Conservation (phyloP, 2,797 vertebrate species). For the Valencia hispanica region DNA sequence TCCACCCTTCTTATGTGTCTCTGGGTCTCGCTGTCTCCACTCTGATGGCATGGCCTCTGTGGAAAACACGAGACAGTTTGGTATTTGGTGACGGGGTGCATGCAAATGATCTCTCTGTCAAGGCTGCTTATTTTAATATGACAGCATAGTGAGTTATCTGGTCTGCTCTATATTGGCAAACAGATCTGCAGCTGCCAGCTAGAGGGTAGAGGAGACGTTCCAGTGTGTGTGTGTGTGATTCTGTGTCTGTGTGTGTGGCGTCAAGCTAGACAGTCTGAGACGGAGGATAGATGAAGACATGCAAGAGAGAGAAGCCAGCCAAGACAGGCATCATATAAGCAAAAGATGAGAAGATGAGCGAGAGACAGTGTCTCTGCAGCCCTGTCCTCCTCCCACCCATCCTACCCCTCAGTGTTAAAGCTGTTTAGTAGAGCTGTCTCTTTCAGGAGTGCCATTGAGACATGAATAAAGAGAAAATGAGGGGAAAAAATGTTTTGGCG, state of each 20-base stretch:
- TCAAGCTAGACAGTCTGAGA: conserved; percentile 73
- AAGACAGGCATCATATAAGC: conserved; percentile 72
- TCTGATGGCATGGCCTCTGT: conserved; percentile 64
- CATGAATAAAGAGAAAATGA: conserved; percentile 76
- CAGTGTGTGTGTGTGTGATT: conserved; percentile 37
- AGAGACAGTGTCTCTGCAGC: conserved; percentile 55
- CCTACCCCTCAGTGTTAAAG: conserved; percentile 56
- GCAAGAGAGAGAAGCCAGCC: conserved; percentile 69
- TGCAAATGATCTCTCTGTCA: conserved; percentile 84
- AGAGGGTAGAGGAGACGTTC: conserved; percentile 55
- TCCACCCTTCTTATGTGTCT: conserved; percentile 45
- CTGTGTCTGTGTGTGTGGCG: conserved; percentile 41
- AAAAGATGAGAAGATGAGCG: conserved; percentile 57
- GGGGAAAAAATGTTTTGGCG: conserved; percentile 69
- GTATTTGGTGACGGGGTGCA: conserved; percentile 78
- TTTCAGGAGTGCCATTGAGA: conserved; percentile 71
- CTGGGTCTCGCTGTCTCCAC: conserved; percentile 57
- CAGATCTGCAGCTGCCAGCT: conserved; percentile 77
- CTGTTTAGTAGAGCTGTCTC: conserved; percentile 79
- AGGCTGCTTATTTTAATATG: conserved; percentile 83
- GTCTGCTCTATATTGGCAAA: conserved; percentile 78
- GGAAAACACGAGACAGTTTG: conserved; percentile 73
- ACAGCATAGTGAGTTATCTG: conserved; percentile 80
- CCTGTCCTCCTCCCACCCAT: conserved; percentile 40
- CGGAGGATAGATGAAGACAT: conserved; percentile 79